Conservation (phyloP, 2,113 vertebrate species). For the Pollimyrus isidori region DNA sequence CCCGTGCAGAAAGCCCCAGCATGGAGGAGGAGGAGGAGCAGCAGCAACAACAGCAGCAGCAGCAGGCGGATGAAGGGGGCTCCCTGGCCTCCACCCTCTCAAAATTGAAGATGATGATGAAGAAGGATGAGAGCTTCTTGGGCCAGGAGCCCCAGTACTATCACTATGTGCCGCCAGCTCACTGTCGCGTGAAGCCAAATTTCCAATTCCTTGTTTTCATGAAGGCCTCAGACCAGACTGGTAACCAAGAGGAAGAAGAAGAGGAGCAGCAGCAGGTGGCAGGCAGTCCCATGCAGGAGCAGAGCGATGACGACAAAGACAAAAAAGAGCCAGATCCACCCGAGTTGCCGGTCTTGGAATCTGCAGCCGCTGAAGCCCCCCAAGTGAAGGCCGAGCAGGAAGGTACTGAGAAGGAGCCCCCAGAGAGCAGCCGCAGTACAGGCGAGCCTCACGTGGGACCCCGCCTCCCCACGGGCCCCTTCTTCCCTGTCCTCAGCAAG, state of each 20-base stretch:
- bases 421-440: conserved; percentile 35
- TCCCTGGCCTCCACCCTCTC: conserved; percentile 81
- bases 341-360: conserved; percentile 27
- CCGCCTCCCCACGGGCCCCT: conserved; percentile 77
- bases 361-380: conserved; percentile 27
- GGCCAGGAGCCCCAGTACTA: conserved; percentile 89
- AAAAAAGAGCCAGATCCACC: conserved; percentile 41
- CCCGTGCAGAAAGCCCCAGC: conserved; percentile 57
- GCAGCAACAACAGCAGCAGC: conserved; percentile 28
- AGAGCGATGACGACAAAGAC: conserved; percentile 30
- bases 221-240: conserved; percentile 84
- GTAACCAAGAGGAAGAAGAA: conserved; percentile 39
- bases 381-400: conserved; percentile 38
- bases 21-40: conserved; percentile 59
- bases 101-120: conserved; percentile 93
- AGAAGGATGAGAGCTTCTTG: conserved; percentile 75
- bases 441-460: conserved; percentile 64
- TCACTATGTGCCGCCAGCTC: conserved; percentile 90
- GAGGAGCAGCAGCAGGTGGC: conserved; percentile 33
- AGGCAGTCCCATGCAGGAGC: conserved; percentile 30
- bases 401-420: conserved; percentile 35
- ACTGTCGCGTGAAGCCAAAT: conserved; percentile 93
- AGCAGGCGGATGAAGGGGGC: conserved; percentile 66
- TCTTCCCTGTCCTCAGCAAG: conserved; percentile 91
- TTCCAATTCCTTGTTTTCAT: conserved; percentile 97